A percentile compares a stretch with the other conserved stretches of the same genome.
Evolutionary conservation across 2,888 invertebrate species (phyloP).

Genomic region (Eulithis testata): DNA sequence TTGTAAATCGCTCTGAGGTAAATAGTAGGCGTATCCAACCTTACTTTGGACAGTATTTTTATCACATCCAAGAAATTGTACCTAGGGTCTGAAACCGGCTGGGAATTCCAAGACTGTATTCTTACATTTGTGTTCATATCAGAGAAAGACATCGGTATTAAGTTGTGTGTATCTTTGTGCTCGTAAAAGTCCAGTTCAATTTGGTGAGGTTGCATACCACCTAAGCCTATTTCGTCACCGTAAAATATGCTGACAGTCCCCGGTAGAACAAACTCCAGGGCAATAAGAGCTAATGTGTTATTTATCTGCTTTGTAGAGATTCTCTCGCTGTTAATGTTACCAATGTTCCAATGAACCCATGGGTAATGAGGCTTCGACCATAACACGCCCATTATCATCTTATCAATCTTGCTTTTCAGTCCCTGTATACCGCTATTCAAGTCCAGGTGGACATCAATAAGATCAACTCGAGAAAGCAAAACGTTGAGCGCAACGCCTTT

Average conservation of each 20-base stretch:
- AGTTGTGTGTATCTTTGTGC: conserved; percentile 86
- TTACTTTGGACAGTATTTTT: conserved; percentile 84
- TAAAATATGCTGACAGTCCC: conserved; percentile 95
- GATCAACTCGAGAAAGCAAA: conserved; percentile 87
- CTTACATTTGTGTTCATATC: conserved; percentile 62
- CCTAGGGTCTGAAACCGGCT: conserved; percentile 74
- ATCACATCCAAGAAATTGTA: conserved; percentile 84
- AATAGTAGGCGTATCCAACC: conserved; percentile 88
- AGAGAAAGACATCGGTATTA: conserved; percentile 89
- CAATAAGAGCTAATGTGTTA: conserved; percentile 87
- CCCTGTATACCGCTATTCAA: conserved; percentile 82
- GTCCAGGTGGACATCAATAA: conserved; percentile 88
- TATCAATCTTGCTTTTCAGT: conserved; percentile 85
- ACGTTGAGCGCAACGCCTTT: conserved; percentile 80
- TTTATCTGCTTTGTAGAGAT: conserved; percentile 84
- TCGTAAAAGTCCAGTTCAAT: conserved; percentile 84
- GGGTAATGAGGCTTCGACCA: conserved; percentile 87
- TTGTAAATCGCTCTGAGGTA: conserved; percentile 89
- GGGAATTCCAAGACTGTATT: conserved; percentile 87
- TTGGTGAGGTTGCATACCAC: conserved; percentile 79
- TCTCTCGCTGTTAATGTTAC: conserved; percentile 86
- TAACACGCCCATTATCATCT: conserved; percentile 82
- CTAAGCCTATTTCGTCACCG: conserved; percentile 94
- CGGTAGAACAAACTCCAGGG: conserved; percentile 92
- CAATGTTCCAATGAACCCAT: conserved; percentile 93